phyloP scores from a whole-genome alignment of 2,888 invertebrate species.

The Junonia oenone region DNA sequence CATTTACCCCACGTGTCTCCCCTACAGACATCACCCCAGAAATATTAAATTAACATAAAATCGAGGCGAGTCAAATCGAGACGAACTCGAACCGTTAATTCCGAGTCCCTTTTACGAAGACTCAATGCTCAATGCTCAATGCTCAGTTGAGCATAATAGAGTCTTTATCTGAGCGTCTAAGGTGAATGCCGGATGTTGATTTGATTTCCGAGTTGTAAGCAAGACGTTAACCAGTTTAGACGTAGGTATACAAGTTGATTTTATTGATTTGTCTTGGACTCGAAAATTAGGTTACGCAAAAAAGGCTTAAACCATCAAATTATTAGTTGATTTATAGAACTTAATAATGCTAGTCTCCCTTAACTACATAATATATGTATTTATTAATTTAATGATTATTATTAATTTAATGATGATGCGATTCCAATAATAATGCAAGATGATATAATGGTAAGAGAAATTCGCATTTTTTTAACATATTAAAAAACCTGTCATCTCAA shows the following conservation, averaged over 20 bases:
- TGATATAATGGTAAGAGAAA: too few species aligned
- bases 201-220: conserved; percentile 2
- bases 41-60: conserved; percentile 69
- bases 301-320: too few species aligned
- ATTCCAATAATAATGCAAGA: too few species aligned
- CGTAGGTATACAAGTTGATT: background rate
- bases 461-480: too few species aligned
- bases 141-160: conserved; percentile 53
- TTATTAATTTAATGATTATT: too few species aligned
- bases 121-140: conserved; percentile 50
- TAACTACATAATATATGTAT: too few species aligned
- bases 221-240: background rate
- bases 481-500: too few species aligned
- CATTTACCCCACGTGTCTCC: conserved; percentile 3
- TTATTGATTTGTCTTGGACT: background rate
- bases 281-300: too few species aligned
- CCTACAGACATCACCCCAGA: conserved; percentile 29
- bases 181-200: conserved; percentile 18
- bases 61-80: conserved; percentile 55
- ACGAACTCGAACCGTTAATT: conserved; percentile 59
- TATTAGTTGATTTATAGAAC: too few species aligned
- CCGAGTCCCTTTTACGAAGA: conserved; percentile 10
- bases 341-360: too few species aligned
- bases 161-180: conserved; percentile 23
- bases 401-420: too few species aligned